phyloP scores from a whole-genome alignment of 1,140 invertebrate species.

The Papilio xuthus region DNA sequence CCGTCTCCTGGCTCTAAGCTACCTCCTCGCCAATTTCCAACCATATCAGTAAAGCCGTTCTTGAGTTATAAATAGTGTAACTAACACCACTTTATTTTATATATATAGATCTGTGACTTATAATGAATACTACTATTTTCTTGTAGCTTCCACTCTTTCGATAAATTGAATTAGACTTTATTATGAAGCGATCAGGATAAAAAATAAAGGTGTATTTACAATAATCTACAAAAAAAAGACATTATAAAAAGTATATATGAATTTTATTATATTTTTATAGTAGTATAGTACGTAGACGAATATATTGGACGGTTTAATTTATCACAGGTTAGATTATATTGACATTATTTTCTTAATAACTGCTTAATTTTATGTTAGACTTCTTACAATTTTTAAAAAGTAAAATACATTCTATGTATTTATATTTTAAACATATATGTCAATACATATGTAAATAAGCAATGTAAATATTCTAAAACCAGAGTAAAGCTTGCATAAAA shows the following conservation, averaged over 20 bases:
- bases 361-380: slow-evolving; percentile 31
- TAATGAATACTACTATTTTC: no score
- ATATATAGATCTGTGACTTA: no score
- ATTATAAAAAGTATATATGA: not conserved
- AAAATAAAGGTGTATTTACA: no score
- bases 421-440: not conserved
- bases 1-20: no score
- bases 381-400: slow-evolving; percentile 15
- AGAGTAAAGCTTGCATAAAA: no score
- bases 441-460: not conserved
- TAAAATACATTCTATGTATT: not conserved
- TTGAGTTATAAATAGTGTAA: no score
- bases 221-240: not conserved
- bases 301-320: slow-evolving; percentile 9
- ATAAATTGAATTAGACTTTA: no score
- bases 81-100: no score
- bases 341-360: not conserved
- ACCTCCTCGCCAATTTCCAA: no score
- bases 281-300: not conserved
- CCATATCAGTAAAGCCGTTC: no score
- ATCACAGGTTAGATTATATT: slow-evolving; percentile 18
- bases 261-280: not conserved
- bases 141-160: no score
- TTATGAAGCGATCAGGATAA: no score
- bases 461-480: not conserved